Evolutionary conservation across 2,797 vertebrate genomes (phyloP).

Genomic region (Cetoscarus ocellatus): DNA sequence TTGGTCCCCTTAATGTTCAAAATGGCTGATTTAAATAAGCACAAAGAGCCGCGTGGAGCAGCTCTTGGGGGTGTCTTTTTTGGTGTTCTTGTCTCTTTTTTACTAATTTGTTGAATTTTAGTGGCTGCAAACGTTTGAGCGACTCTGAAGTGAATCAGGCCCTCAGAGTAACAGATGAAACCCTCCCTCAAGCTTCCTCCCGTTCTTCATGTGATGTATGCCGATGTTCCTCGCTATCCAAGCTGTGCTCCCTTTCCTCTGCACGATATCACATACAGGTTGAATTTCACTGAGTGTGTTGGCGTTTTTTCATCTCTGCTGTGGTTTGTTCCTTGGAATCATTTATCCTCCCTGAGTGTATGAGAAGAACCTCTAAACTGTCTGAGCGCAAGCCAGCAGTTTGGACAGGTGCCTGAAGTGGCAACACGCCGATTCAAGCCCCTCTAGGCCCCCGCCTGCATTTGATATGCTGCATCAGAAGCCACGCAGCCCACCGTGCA

Average conservation of each 20-base stretch:
- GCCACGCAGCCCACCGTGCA: slow-evolving; percentile 46
- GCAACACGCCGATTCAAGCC: slow-evolving; percentile 50
- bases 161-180: slow-evolving; percentile 16
- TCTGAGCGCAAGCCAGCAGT: slow-evolving; percentile 63
- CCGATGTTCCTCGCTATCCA: slow-evolving; percentile 11
- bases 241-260: neutral
- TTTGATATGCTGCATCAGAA: slow-evolving; percentile 75
- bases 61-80: neutral
- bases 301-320: slow-evolving; percentile 26
- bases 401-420: slow-evolving; percentile 73
- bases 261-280: slow-evolving; percentile 46
- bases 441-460: slow-evolving; percentile 48
- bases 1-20: neutral
- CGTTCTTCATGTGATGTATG: slow-evolving; percentile 16
- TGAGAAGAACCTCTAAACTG: slow-evolving; percentile 68
- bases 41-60: neutral
- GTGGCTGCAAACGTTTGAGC: neutral
- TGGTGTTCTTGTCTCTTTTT: neutral
- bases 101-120: neutral
- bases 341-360: slow-evolving; percentile 42
- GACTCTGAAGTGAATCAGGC: neutral
- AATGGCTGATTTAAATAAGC: neutral
- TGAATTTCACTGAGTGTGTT: slow-evolving; percentile 39
- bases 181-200: neutral
- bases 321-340: slow-evolving; percentile 62